Conservation (phyloP, 2,888 invertebrate genomes). For the Trissolcus brochymenae region DNA sequence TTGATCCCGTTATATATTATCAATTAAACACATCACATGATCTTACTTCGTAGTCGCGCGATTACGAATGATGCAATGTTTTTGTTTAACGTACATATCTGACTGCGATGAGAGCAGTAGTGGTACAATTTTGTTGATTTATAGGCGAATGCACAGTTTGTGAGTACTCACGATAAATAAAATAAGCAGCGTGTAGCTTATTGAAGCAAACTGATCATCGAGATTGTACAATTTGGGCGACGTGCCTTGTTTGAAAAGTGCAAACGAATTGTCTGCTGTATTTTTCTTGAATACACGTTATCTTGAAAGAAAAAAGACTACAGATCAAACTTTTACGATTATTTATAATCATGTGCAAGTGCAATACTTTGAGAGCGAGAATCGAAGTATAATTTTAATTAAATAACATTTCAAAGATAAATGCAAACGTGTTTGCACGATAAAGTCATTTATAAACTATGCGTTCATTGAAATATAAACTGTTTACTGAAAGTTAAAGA, state of each 20-base stretch:
- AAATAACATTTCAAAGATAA: constrained; percentile 24
- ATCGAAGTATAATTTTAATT: constrained; percentile 29
- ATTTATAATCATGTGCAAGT: constrained; percentile 28
- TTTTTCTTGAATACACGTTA: background rate
- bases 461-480: constrained; percentile 1
- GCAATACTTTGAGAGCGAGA: constrained; percentile 31
- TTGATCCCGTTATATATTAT: constrained; percentile 1
- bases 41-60: background rate
- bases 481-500: constrained; percentile 17
- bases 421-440: constrained; percentile 16
- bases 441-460: constrained; percentile 26
- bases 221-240: constrained; percentile 19
- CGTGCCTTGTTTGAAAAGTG: constrained; percentile 27
- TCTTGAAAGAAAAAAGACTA: background rate
- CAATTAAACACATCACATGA: background rate
- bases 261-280: constrained; percentile 5
- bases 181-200: background rate
- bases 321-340: constrained; percentile 29
- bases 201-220: constrained; percentile 5
- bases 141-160: background rate
- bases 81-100: background rate
- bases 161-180: background rate
- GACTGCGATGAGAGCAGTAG: background rate
- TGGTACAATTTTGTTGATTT: constrained; percentile 1
- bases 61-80: constrained; percentile 4